Percentiles rank a stretch among this genome's conserved stretches.
Evolutionary conservation across 1,140 invertebrate species (phyloP).

Genomic region (Theocolax elegans): DNA sequence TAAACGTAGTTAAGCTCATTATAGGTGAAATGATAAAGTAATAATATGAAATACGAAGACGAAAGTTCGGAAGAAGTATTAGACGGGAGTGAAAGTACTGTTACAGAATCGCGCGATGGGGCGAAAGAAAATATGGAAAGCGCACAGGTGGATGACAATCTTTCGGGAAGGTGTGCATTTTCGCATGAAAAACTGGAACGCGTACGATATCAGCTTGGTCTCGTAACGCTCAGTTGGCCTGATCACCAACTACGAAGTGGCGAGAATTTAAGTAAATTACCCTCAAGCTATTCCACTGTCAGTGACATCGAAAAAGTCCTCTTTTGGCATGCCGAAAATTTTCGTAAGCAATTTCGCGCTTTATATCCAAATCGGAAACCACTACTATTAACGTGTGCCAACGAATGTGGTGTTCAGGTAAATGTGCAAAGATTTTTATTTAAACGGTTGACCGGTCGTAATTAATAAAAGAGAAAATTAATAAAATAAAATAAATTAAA

Average conservation of each 20-base stretch:
- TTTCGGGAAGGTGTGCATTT: no score
- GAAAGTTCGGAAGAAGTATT: not conserved
- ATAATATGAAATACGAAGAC: not conserved
- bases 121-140: no score
- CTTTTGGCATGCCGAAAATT: conserved; percentile 83
- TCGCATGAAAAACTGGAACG: conserved; percentile 47
- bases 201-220: conserved; percentile 64
- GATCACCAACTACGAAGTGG: conserved; percentile 57
- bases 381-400: conserved; percentile 79
- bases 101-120: no score
- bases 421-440: conserved; percentile 33
- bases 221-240: conserved; percentile 69
- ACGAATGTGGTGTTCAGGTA: conserved; percentile 84
- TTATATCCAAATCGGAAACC: conserved; percentile 77
- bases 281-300: conserved; percentile 78
- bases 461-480: no score
- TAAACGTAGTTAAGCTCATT: no score
- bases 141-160: no score
- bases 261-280: conserved; percentile 70
- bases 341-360: conserved; percentile 80
- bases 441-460: no score
- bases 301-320: conserved; percentile 82
- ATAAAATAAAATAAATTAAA: no score
- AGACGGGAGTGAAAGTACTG: not conserved
- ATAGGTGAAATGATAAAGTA: no score